phyloP scores from a whole-genome alignment of 2,888 invertebrate genomes.

The Latrodectus elegans region DNA sequence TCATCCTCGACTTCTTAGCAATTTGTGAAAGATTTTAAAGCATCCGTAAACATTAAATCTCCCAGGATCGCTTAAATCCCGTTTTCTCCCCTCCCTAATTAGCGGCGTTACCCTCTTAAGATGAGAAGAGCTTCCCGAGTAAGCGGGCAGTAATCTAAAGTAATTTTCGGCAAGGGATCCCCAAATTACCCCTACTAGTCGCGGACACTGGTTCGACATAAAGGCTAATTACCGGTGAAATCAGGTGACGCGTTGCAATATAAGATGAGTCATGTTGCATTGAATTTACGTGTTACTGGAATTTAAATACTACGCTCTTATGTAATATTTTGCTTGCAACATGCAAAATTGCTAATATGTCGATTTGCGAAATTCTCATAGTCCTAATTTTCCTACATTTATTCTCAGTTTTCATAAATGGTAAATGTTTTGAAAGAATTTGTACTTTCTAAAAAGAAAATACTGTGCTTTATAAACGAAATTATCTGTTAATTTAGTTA shows the following conservation, averaged over 20 bases:
- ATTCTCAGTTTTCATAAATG: no score
- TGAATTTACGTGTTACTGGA: no score
- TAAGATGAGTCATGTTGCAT: not conserved
- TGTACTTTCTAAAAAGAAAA: no score
- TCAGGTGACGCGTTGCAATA: constrained; percentile 22
- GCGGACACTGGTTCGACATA: constrained; percentile 51
- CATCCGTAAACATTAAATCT: constrained; percentile 31
- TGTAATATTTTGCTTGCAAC: no score
- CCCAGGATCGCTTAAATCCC: constrained; percentile 53
- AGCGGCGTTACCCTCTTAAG: constrained; percentile 47
- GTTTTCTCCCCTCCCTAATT: constrained; percentile 45
- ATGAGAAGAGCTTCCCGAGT: constrained; percentile 20
- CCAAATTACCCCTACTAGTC: constrained; percentile 31
- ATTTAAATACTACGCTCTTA: no score
- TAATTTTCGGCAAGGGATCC: constrained; percentile 48
- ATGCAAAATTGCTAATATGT: no score
- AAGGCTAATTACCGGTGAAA: constrained; percentile 53
- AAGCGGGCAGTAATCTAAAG: constrained; percentile 51
- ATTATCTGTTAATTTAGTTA: no score
- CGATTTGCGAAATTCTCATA: no score
- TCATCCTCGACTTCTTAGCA: not conserved
- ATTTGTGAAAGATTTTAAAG: constrained; percentile 30
- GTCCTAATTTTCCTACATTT: no score
- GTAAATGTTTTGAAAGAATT: no score
- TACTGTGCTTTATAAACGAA: no score